phyloP scores from a whole-genome alignment of 2,888 invertebrate species.

The Rhimphoctona megacephalus region DNA sequence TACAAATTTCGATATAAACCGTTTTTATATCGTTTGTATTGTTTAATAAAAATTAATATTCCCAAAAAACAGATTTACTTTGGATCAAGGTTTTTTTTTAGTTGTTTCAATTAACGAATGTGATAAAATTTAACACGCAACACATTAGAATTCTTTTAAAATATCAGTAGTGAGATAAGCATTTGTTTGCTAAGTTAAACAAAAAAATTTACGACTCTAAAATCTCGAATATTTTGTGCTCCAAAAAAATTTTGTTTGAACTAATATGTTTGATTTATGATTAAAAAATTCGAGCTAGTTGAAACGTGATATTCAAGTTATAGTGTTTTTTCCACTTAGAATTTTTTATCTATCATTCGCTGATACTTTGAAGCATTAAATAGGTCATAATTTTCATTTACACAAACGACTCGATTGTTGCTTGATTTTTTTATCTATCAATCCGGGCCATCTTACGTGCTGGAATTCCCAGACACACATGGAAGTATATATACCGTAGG shows the following conservation, averaged over 20 bases:
- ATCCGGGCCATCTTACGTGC: not conserved
- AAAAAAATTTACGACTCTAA: not conserved
- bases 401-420: slow-evolving; percentile 2
- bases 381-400: slow-evolving; percentile 15
- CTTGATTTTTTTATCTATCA: slow-evolving; percentile 17
- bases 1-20: not conserved
- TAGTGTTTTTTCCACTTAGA: not conserved
- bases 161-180: not conserved
- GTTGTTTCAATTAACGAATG: not conserved
- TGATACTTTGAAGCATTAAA: not conserved
- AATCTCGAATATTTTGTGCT: not conserved
- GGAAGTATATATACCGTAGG: not conserved
- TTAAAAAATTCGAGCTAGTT: slow-evolving; percentile 6
- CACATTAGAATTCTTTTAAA: not conserved
- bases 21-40: no score
- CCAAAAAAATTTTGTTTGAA: slow-evolving; percentile 1
- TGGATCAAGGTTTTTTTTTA: slow-evolving; percentile 16
- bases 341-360: not conserved
- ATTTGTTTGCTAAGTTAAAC: not conserved
- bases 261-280: slow-evolving; percentile 19
- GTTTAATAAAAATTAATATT: not conserved
- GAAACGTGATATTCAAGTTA: not conserved
- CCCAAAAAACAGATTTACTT: not conserved
- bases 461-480: not conserved
- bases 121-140: slow-evolving; percentile 10